phyloP scores from a whole-genome alignment of 2,888 invertebrate genomes.

The Chaetoderma sp. region DNA sequence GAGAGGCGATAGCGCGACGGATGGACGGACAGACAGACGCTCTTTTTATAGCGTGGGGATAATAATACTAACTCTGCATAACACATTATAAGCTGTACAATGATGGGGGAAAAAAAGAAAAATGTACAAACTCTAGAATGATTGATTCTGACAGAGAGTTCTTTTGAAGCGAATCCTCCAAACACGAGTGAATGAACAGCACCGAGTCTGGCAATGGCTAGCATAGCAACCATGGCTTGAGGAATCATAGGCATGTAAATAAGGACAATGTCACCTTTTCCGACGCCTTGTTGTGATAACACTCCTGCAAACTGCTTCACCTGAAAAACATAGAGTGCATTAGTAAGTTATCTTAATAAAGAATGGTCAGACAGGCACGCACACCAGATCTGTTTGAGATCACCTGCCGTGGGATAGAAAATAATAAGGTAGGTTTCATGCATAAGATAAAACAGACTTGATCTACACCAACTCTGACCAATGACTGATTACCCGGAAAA shows the following conservation, averaged over 20 bases:
- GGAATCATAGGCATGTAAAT: constrained; percentile 97
- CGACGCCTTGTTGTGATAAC: constrained; percentile 81
- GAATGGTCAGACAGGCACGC: background rate
- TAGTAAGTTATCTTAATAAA: background rate
- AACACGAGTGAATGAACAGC: constrained; percentile 96
- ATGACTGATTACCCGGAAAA: too few species aligned
- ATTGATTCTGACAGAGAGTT: constrained; percentile 86
- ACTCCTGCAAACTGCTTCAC: constrained; percentile 84
- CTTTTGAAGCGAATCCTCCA: constrained; percentile 90
- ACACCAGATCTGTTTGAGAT: background rate
- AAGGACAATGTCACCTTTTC: constrained; percentile 85
- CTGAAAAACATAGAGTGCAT: constrained; percentile 67
- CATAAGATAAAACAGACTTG: too few species aligned
- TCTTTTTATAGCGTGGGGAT: too few species aligned
- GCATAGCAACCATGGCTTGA: constrained; percentile 88
- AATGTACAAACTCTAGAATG: constrained; percentile 73
- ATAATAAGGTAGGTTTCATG: too few species aligned
- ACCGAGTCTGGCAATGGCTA: constrained; percentile 88
- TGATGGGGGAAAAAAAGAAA: background rate
- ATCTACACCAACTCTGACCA: too few species aligned
- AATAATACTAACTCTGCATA: too few species aligned
- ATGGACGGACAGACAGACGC: too few species aligned
- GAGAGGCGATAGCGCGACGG: too few species aligned
- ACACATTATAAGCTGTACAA: background rate
- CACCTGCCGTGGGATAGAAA: too few species aligned